These are phyloP conservation scores for Tragopan temminckii DNA, from an alignment of 2,797 vertebrate species.

Conservation along the genomic window DNA sequence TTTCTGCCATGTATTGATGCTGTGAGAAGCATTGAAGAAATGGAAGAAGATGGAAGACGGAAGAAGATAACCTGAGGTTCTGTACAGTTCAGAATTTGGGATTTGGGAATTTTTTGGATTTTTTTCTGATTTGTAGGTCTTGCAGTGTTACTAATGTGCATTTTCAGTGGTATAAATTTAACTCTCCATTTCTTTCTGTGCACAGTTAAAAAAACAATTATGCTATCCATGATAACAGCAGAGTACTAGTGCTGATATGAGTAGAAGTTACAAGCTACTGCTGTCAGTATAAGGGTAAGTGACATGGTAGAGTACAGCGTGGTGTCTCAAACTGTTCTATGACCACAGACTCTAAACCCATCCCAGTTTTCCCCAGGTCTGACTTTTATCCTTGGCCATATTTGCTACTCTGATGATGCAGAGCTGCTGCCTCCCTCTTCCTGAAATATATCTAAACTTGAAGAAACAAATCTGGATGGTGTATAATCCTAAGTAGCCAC, in stretches of 20 bases:
- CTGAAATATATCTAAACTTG: too few relatives aligned
- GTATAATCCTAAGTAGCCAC: too few relatives aligned
- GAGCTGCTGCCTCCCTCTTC: too few relatives aligned
- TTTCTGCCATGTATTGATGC: background rate
- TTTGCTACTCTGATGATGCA: too few relatives aligned
- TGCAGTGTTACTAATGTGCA: background rate
- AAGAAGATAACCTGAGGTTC: too few relatives aligned
- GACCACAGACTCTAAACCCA: too few relatives aligned
- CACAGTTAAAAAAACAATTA: background rate
- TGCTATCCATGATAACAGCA: background rate
- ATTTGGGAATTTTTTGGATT: background rate
- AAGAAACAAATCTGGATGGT: too few relatives aligned
- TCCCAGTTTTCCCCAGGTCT: too few relatives aligned
- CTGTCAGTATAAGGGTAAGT: constrained; percentile 12
- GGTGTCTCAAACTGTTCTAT: constrained; percentile 28
- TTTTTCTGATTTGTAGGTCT: background rate
- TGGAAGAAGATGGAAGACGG: background rate
- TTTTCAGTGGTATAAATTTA: background rate
- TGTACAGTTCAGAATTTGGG: background rate
- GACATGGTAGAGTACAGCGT: background rate
- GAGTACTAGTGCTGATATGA: background rate
- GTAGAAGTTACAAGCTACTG: constrained; percentile 52
- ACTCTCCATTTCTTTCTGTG: background rate
- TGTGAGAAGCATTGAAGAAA: background rate
- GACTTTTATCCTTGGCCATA: too few relatives aligned